Percentiles rank a stretch among this genome's conserved stretches.
These are phyloP conservation scores for Papilio machaon DNA, from an alignment of 1,140 invertebrate species.

Conservation along the genomic window DNA sequence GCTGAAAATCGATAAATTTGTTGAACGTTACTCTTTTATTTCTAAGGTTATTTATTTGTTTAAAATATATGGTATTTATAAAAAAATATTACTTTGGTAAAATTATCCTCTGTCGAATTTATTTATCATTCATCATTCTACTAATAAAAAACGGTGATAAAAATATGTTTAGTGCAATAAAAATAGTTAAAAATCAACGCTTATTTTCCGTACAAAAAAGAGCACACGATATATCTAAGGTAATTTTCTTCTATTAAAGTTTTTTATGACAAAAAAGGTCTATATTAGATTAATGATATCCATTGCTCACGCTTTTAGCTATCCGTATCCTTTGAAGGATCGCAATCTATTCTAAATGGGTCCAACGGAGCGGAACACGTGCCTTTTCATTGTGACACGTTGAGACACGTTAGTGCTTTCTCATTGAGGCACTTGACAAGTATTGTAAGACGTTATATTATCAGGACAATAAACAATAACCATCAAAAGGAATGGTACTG, in stretches of 20 bases:
- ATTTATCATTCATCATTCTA: no score
- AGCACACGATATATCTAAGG: no score
- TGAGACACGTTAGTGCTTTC: background rate
- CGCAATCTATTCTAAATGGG: constrained; percentile 5
- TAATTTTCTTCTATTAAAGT: background rate
- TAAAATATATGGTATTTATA: background rate
- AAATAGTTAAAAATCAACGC: no score
- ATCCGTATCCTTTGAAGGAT: background rate
- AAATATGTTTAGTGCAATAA: no score
- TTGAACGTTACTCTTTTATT: background rate
- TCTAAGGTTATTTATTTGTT: no score
- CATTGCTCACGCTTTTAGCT: background rate
- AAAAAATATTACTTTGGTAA: no score
- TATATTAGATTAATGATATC: constrained; percentile 5
- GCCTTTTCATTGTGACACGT: background rate
- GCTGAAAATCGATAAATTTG: background rate
- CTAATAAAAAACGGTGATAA: no score
- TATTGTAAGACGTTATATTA: background rate
- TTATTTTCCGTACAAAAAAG: no score
- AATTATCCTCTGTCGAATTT: no score
- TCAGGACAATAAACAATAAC: background rate
- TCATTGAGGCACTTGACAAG: background rate
- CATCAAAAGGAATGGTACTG: background rate
- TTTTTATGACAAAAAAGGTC: background rate
- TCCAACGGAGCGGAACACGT: constrained; percentile 4